Evolutionary conservation across 2,888 invertebrate genomes (phyloP).

Genomic region (Minunthozetes semirufus): DNA sequence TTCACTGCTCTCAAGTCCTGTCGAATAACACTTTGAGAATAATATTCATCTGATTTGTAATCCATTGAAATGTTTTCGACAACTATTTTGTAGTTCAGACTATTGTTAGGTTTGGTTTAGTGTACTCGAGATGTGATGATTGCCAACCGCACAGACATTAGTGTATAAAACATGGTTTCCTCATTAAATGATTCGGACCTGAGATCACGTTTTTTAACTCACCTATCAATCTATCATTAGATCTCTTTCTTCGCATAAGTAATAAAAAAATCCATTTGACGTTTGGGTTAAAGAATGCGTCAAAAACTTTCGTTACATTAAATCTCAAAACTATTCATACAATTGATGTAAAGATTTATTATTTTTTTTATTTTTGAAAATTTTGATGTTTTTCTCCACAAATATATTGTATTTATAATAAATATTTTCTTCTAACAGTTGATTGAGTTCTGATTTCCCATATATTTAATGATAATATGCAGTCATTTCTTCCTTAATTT

Average conservation of each 20-base stretch:
- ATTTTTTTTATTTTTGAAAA: not conserved
- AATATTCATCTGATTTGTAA: too few relatives aligned
- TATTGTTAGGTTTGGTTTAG: not conserved
- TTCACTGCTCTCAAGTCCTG: too few relatives aligned
- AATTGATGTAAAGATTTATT: too few relatives aligned
- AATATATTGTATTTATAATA: not conserved
- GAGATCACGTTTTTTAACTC: conserved; percentile 11
- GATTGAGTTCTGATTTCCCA: too few relatives aligned
- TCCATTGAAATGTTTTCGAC: too few relatives aligned
- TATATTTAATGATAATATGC: too few relatives aligned
- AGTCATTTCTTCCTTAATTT: too few relatives aligned
- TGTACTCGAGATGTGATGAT: not conserved
- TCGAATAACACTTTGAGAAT: too few relatives aligned
- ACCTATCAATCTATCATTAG: not conserved
- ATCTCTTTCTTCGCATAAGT: not conserved
- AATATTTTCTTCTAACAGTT: too few relatives aligned
- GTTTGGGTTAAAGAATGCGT: not conserved
- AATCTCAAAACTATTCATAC: not conserved
- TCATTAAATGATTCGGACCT: not conserved
- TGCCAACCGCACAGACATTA: not conserved
- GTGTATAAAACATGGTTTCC: not conserved
- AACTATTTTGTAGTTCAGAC: too few relatives aligned
- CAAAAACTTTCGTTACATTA: not conserved
- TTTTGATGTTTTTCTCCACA: not conserved
- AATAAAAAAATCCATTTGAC: not conserved